Conservation (phyloP, 2,113 vertebrate species). For the Terrapene triunguis region DNA sequence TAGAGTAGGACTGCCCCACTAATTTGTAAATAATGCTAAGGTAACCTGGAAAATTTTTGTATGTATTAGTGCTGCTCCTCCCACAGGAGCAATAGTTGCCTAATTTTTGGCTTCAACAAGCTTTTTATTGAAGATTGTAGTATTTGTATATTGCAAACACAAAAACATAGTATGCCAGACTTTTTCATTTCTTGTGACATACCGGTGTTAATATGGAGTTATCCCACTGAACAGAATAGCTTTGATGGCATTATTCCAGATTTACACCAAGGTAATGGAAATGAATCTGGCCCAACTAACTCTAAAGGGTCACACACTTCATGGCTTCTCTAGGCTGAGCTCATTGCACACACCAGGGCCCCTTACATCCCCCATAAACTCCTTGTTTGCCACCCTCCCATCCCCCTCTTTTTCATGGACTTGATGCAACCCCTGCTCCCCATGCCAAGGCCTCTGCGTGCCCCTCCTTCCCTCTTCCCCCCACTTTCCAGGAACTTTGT, state of each 20-base stretch:
- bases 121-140: constrained; percentile 34
- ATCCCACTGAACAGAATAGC: neutral
- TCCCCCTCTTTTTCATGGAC: neutral
- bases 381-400: neutral
- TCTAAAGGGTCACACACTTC: neutral
- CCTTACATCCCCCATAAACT: neutral
- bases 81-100: constrained; percentile 21
- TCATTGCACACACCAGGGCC: neutral
- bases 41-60: constrained; percentile 53
- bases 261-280: neutral
- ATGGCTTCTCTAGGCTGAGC: neutral
- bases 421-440: neutral
- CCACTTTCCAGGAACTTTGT: neutral
- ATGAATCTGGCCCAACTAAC: neutral
- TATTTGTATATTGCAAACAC: neutral
- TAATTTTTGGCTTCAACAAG: constrained; percentile 13
- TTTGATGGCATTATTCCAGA: fast-evolving
- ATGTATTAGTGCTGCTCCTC: neutral
- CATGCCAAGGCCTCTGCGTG: fast-evolving
- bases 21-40: neutral
- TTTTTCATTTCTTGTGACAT: neutral
- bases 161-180: neutral
- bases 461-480: neutral
- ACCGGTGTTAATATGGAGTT: neutral
- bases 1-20: neutral